Evolutionary conservation across 2,888 invertebrate species (phyloP), one percentile per base, ranked within the genome.

Genomic region (Conchocele bisecta): DNA sequence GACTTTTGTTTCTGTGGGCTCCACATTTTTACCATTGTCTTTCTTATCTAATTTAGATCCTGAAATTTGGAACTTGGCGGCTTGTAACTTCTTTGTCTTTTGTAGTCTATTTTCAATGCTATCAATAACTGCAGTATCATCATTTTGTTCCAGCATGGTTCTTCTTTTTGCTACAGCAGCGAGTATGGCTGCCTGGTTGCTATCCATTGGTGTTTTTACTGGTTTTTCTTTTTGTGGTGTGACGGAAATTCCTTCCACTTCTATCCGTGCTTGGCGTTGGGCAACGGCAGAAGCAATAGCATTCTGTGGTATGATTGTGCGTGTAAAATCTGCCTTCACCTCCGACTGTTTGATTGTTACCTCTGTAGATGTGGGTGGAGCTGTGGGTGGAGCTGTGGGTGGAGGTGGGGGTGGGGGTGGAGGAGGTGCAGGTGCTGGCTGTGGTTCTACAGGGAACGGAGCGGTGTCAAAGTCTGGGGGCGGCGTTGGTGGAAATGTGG

Each of bases 81-180:
- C 84, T 66, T 89, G 89, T 15, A 89, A 71, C 66, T 89, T 88
- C 77, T 88, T 88, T 17, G 83, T 84, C 64, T 86, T 86, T 61
- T 88, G 83, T 17, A 89, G 73, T 42, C 81, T 77, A 35, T 81
- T 79, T 70, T 89, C 89, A 29, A 89, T 89, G 35, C 77, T 79
- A n/a, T 86, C 82, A 24, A 88, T 85, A 44, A 89, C 82, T 13
- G 75, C 63, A 15, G 72, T 70, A 37, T 86, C 83, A n/a, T 82
- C 67, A 17, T 60, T 57, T 50, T 83, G 79, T 20, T 87, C 86
- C 6, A 90, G 80, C n/a, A 83, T 50, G 35, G 73, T 74, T 44
- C 88, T 83, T 15, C 90, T 70, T 58, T 80, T 85, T n/a, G 86
- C 88, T 3, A 90, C 87, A 5, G 90, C 90, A 13, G 86, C 88